phyloP scores from a whole-genome alignment of 2,888 invertebrate species.

The Chrysolina americana region DNA sequence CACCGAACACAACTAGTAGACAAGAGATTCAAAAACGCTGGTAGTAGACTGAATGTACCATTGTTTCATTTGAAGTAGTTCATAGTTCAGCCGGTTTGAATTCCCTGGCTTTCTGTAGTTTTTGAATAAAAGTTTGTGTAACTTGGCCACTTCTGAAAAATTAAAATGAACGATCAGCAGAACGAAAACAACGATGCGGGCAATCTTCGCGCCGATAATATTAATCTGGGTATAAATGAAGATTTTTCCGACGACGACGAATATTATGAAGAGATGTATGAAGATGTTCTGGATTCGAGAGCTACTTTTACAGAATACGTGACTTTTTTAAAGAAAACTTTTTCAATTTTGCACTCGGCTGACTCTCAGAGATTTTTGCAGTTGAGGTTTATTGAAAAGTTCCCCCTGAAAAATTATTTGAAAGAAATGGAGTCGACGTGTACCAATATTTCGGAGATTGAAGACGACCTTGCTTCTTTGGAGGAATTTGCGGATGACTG shows the following conservation, averaged over 20 bases:
- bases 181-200: constrained; percentile 5
- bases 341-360: constrained; percentile 4
- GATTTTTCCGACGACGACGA: constrained; percentile 27
- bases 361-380: constrained; percentile 19
- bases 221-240: constrained; percentile 23
- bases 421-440: constrained; percentile 34
- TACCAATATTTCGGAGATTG: constrained; percentile 19
- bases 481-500: constrained; percentile 6
- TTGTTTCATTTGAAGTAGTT: too few species aligned
- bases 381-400: constrained; percentile 4
- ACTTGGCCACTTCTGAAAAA: neutral
- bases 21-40: too few species aligned
- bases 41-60: too few species aligned
- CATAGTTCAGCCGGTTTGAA: too few species aligned
- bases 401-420: constrained; percentile 2
- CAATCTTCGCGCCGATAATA: constrained; percentile 12
- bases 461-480: constrained; percentile 4
- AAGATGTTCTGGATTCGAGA: constrained; percentile 29
- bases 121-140: neutral
- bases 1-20: too few species aligned
- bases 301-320: constrained; percentile 27
- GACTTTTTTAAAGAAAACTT: constrained; percentile 24
- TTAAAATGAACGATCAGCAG: constrained; percentile 12
- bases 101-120: neutral
- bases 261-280: constrained; percentile 28